Conservation (phyloP, 2,888 invertebrate genomes). For the Diarsia mendica region DNA sequence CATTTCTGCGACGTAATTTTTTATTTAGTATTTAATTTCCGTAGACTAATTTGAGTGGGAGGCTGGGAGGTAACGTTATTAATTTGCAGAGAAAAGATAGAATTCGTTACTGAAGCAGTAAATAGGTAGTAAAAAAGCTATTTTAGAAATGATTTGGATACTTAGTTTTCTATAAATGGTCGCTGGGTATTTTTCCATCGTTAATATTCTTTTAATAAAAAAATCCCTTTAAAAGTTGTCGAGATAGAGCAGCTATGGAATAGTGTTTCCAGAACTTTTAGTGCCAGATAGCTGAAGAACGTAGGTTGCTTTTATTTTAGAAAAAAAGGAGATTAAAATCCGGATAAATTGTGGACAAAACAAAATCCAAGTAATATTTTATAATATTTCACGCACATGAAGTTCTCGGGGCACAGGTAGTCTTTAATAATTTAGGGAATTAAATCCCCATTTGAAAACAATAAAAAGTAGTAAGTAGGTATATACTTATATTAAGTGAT, state of each 20-base stretch:
- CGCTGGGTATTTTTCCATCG: background rate
- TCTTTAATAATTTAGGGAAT: background rate
- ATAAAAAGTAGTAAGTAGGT: background rate
- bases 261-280: too few species aligned
- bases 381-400: too few species aligned
- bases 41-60: conserved; percentile 1
- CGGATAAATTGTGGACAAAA: too few species aligned
- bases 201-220: background rate
- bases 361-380: too few species aligned
- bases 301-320: too few species aligned
- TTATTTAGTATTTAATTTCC: conserved; percentile 13
- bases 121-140: background rate
- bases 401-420: too few species aligned
- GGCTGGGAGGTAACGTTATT: background rate
- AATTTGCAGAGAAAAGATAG: background rate
- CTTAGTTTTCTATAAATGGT: background rate
- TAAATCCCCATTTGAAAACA: conserved; percentile 1
- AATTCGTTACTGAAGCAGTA: background rate
- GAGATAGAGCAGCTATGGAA: too few species aligned
- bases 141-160: background rate
- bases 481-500: background rate
- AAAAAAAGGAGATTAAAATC: too few species aligned
- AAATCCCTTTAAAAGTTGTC: too few species aligned
- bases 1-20: conserved; percentile 43
- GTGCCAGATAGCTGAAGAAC: too few species aligned